phyloP scores from a whole-genome alignment of 2,888 invertebrate species.

The Philereme transversata region DNA sequence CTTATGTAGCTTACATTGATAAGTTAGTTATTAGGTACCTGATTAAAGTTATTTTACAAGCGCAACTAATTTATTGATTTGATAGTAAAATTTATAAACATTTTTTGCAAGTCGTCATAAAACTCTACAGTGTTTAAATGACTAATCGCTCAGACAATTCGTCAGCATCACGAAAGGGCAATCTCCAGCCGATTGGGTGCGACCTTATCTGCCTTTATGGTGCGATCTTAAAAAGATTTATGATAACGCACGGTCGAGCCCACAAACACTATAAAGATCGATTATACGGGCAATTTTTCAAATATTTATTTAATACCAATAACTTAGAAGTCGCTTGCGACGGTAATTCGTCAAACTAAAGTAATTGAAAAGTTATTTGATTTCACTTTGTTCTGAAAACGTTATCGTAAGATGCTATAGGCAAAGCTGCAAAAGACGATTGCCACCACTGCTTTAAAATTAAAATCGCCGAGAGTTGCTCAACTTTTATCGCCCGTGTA shows the following conservation, averaged over 20 bases:
- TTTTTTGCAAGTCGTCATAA: conserved; percentile 33
- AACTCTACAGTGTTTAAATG: conserved; percentile 39
- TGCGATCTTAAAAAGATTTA: conserved; percentile 83
- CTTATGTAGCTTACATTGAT: too few species aligned
- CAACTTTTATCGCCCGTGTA: conserved; percentile 13
- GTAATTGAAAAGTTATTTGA: too few species aligned
- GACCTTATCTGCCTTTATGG: conserved; percentile 82
- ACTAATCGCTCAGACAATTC: conserved; percentile 69
- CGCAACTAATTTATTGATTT: neutral
- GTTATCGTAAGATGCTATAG: too few species aligned
- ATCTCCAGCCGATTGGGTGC: conserved; percentile 79
- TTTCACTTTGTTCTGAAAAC: too few species aligned
- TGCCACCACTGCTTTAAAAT: neutral
- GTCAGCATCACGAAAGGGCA: conserved; percentile 78
- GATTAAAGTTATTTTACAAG: too few species aligned
- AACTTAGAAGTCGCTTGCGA: too few species aligned
- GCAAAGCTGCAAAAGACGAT: too few species aligned
- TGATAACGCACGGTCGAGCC: conserved; percentile 79
- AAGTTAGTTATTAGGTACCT: too few species aligned
- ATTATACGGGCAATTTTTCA: conserved; percentile 10
- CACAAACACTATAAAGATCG: conserved; percentile 68
- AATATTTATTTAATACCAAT: neutral
- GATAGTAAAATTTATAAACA: neutral
- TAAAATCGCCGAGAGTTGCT: neutral
- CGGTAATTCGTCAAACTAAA: too few species aligned